Base-by-base conservation (phyloP, 2,113 vertebrate species). In the Ceratotherium simum region DNA sequence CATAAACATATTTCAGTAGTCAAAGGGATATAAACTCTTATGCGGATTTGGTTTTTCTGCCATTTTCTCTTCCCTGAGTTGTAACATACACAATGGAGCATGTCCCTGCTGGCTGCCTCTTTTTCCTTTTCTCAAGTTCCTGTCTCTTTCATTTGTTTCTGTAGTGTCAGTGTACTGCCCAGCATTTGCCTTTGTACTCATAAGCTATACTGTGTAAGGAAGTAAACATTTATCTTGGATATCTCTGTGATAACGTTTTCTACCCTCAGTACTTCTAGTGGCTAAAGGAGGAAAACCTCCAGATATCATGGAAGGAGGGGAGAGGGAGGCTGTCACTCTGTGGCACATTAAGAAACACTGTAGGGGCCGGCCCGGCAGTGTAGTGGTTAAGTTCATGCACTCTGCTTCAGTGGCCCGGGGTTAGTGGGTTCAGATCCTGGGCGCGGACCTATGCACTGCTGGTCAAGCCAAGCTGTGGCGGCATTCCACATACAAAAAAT, bases 121-220 rank as follows among this genome's bases (percentile, higher is more conserved):
- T 58, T 48, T 88, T 54, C 48, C 48, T 60, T 82, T 75, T 65
- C 72, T 88, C 21, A 93, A 96, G 84, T 86, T 95, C 83, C 48
- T 64, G 75, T 87, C 42, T 96, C 87, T 92, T 83, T 76, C 36
- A 69, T 96, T 94, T 91, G 72, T 97, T 90, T 92, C 67, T 84
- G 87, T 70, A 27, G 75, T 67, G 14, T 33, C 88, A 42, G 4
- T 29, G 51, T 62, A 39, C 31, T 10, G 69, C 62, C 75, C 33
- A 76, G 33, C 60, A 39, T 56, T 79, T 89, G 96, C 83, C 65
- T 96, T 82, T 73, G 65, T 58, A 62, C 33, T 73, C 80, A 48
- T 9, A 76, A 86, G 67, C 48, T 60, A 56, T 65, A 33, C 60
- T 25, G 27, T 1, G 18, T 54, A 91, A 82, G 48, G 83, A 85